A percentile compares a stretch with the other conserved stretches of the same genome.
phyloP scores from a whole-genome alignment of 2,113 vertebrate species.

The Numenius arquata region DNA sequence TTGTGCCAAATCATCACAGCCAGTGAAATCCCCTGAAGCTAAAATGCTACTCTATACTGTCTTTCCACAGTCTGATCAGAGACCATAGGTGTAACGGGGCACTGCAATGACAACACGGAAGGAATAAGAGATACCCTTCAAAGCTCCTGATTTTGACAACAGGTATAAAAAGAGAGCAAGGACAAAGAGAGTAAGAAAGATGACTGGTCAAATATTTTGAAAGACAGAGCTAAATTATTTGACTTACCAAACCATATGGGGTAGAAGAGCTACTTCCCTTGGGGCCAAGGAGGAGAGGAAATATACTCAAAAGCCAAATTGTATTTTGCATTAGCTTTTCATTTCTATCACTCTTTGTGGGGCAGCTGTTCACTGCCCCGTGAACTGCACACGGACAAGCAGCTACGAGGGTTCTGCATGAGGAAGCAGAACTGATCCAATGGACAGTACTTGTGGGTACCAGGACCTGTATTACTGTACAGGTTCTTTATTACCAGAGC shows the following conservation, averaged over 20 bases:
- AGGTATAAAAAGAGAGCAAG: not conserved
- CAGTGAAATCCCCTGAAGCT: not conserved
- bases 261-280: not conserved
- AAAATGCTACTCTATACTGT: not conserved
- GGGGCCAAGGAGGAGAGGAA: not conserved
- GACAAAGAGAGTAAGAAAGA: not conserved
- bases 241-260: not conserved
- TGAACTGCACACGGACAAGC: not conserved
- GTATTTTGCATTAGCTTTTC: not conserved
- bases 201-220: not conserved
- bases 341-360: not conserved
- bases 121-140: not conserved
- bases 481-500: not conserved
- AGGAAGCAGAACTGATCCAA: not conserved
- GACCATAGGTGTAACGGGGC: rapidly evolving
- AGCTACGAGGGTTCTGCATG: not conserved
- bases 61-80: not conserved
- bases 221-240: not conserved
- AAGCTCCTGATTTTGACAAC: not conserved
- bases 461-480: not conserved
- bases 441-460: not conserved
- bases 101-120: not conserved
- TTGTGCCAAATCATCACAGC: not conserved
- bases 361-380: not conserved
- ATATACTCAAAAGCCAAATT: not conserved